Evolutionary conservation across 2,888 invertebrate genomes (phyloP), one percentile per base, ranked within the genome.

Genomic region (Temnothorax unifasciatus): DNA sequence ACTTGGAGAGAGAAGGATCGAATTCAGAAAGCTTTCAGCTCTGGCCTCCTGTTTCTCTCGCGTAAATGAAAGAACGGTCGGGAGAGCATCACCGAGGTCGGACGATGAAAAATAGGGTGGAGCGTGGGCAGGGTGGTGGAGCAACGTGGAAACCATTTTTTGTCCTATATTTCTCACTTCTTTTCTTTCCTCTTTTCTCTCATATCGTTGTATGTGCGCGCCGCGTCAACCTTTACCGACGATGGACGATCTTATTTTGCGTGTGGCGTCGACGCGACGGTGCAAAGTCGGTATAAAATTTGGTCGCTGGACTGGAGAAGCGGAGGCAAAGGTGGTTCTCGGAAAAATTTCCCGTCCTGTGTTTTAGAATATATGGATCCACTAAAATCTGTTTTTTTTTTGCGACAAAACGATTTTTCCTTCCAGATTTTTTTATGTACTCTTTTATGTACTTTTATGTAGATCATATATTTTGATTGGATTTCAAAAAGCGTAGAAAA

Each of bases 81-180:
- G 41, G 54, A 8, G 25, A 29, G n/a, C 41, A 50, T 69, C 54
- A 44, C 29, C 61, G 75, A 57, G 69, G 81, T 69, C 79, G 86
- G 82, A 86, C 79, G 86, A 85, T 88, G 91, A 90, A 86, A 91
- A 91, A 91, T 86, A 86, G 87, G 84, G 44, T 71, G 73, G 74
- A 57, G 75, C 25, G 34, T 9, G 63, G 63, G 29, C 3, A 29
- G 74, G 57, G 68, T 64, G 69, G 47, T 13, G 63, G 73, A 63
- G 59, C 71, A 82, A 52, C 82, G 79, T 87, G 83, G 63, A 82
- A 84, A 76, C 73, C 76, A 86, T 87, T 85, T 88, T 88, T 88
- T 81, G 52, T 63, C 38, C 86, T 63, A 73, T 61, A 82, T 88
- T 85, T 81, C 84, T 85, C 86, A 41, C 69, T 25, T 13, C 57